A percentile compares a stretch with the other conserved stretches of the same genome.
phyloP scores from a whole-genome alignment of 2,797 vertebrate species.

The Rachycentron canadum region DNA sequence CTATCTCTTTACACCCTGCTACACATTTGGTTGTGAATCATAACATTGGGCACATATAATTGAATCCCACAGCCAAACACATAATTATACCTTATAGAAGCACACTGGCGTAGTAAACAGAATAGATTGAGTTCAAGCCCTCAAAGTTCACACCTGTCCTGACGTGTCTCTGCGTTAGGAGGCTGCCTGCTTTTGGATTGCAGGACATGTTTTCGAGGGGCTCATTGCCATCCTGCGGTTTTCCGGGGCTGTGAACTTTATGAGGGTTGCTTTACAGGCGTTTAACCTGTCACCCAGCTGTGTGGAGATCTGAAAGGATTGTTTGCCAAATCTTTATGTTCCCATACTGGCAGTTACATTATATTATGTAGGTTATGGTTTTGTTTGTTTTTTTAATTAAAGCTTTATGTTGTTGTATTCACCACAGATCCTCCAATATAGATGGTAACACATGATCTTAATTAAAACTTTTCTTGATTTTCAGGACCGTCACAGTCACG shows the following conservation, averaged over 20 bases:
- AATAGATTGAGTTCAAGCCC: not conserved
- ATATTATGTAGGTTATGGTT: too few relatives aligned
- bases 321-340: slow-evolving; percentile 53
- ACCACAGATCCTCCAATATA: slow-evolving; percentile 50
- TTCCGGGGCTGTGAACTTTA: slow-evolving; percentile 76
- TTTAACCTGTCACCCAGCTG: slow-evolving; percentile 67
- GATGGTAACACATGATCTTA: slow-evolving; percentile 15
- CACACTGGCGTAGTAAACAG: not conserved
- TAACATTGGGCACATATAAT: not conserved
- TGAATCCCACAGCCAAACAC: not conserved
- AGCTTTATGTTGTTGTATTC: slow-evolving; percentile 45
- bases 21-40: not conserved
- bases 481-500: not conserved
- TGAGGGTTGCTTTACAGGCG: slow-evolving; percentile 65
- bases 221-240: slow-evolving; percentile 76
- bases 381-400: slow-evolving; percentile 42
- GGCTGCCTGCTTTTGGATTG: slow-evolving; percentile 35
- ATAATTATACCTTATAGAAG: slow-evolving; percentile 10
- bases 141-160: slow-evolving; percentile 59
- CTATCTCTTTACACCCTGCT: not conserved
- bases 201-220: slow-evolving; percentile 70
- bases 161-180: slow-evolving; percentile 21
- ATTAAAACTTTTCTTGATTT: slow-evolving; percentile 17
- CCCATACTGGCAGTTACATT: slow-evolving; percentile 33
- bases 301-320: slow-evolving; percentile 51